Evolutionary conservation across 2,113 vertebrate genomes (phyloP), one percentile per base, ranked within the genome.

Genomic region (Rana temporaria): DNA sequence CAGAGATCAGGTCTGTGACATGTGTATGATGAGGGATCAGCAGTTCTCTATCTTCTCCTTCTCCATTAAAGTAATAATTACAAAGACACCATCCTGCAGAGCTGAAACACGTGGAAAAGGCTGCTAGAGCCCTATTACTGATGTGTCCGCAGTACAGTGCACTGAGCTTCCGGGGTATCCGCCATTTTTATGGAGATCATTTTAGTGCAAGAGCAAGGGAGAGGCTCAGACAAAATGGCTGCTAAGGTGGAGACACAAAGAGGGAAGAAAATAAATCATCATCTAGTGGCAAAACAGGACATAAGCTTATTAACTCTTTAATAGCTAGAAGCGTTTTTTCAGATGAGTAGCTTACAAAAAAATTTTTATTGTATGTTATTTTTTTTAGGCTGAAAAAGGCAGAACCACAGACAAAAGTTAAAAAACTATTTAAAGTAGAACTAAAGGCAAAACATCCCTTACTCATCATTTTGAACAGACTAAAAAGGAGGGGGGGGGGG

Each of bases 101-200:
- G 4, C 6, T 18, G 26, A 53, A 17, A 6, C 3, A 24, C 9
- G 4, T 1, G 5, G 11, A 16, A 12, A 4, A 18, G 24, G 9
- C 15, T 7, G 14, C 42, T 12, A 48, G 42, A 11, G 9, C 1
- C 38, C 12, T n/a, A 1, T 14, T 3, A 56, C 1, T n/a, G 17
- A 34, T 32, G 56, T 73, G 71, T 73, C 71, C 34, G 55, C 26
- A 56, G 1, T 1, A 0, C 2, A 14, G 20, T 26, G 60, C 20
- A 9, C 20, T 2, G 24, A 63, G 60, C 24, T 59, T 59, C 17
- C 0, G 18, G 2, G 1, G 4, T 4, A 56, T 5, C 72, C 18
- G 72, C 72, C 72, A 75, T 75, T 62, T 75, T 75, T 17, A 1
- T 38, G 72, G 62, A 60, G 72, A 8, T 19, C 19, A 62, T 6